Percentiles rank a stretch among this genome's conserved stretches.
These are phyloP conservation scores for Lethenteron camtschaticum DNA, from an alignment of 2,113 vertebrate species.

Conservation along the genomic window DNA sequence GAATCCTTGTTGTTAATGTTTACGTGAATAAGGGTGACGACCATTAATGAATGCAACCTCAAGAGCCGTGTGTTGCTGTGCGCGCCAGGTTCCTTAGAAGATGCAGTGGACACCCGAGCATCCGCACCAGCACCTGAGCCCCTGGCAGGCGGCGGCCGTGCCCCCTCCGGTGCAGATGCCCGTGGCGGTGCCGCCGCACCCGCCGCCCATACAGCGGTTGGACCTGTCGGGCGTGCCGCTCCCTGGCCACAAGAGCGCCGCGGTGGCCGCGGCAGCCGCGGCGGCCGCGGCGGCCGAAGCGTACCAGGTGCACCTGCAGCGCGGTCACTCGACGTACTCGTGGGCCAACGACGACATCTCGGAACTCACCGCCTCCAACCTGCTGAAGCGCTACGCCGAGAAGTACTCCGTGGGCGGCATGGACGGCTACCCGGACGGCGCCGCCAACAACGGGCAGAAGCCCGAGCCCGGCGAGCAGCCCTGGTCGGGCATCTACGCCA, in stretches of 20 bases:
- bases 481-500: constrained; percentile 68
- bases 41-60: too few species aligned
- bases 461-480: constrained; percentile 54
- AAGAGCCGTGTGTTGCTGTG: not conserved
- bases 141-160: constrained; percentile 1
- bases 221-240: constrained; percentile 94
- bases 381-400: constrained; percentile 94
- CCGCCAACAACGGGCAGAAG: constrained; percentile 77
- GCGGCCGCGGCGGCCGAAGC: constrained; percentile 55
- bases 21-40: too few species aligned
- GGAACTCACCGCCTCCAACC: constrained; percentile 85
- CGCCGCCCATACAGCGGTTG: constrained; percentile 99
- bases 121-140: constrained; percentile 24
- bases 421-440: constrained; percentile 70
- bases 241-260: constrained; percentile 59
- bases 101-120: constrained; percentile 99
- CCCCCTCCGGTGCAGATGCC: not conserved
- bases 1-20: too few species aligned
- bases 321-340: constrained; percentile 74
- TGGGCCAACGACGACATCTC: constrained; percentile 99
- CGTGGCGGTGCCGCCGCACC: constrained; percentile 5
- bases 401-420: constrained; percentile 94
- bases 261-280: not conserved
- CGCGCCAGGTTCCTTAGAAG: constrained; percentile 27
- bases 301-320: constrained; percentile 81